phyloP scores from a whole-genome alignment of 2,888 invertebrate genomes.

The Salpingus planirostris region DNA sequence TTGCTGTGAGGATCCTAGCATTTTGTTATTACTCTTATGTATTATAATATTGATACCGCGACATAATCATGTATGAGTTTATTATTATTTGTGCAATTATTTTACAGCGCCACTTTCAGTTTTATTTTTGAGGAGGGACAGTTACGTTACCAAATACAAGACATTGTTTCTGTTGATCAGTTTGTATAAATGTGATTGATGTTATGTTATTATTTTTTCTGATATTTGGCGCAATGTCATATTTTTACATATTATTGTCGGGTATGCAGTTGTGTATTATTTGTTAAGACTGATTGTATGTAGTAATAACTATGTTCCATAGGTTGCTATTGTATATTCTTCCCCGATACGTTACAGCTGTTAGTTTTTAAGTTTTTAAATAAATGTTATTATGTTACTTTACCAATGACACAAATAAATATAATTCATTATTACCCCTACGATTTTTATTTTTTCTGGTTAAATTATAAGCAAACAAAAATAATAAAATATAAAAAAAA shows the following conservation, averaged over 20 bases:
- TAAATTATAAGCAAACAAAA: too few species aligned
- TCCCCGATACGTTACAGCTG: conserved; percentile 16
- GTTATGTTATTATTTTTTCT: conserved; percentile 12
- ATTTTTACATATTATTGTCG: too few species aligned
- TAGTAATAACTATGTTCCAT: conserved; percentile 20
- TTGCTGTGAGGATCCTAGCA: conserved; percentile 12
- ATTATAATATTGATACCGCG: too few species aligned
- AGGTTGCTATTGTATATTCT: conserved; percentile 17
- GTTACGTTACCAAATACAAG: too few species aligned
- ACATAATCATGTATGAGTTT: too few species aligned
- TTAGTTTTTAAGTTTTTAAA: conserved; percentile 25
- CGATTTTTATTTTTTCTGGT: too few species aligned
- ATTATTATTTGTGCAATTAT: conserved; percentile 19
- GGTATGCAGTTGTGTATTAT: conserved; percentile 31
- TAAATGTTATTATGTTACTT: conserved; percentile 29
- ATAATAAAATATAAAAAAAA: too few species aligned
- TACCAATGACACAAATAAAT: conserved; percentile 35
- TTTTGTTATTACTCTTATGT: too few species aligned
- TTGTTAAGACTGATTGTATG: conserved; percentile 38
- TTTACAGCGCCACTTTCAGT: conserved; percentile 7
- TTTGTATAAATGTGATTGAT: conserved; percentile 22
- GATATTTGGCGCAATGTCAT: conserved; percentile 16
- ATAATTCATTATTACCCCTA: conserved; percentile 33
- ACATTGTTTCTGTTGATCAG: conserved; percentile 17
- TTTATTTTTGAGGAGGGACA: conserved; percentile 19